Evolutionary conservation across 2,113 vertebrate genomes (phyloP).

Genomic region (Xerus inauris): DNA sequence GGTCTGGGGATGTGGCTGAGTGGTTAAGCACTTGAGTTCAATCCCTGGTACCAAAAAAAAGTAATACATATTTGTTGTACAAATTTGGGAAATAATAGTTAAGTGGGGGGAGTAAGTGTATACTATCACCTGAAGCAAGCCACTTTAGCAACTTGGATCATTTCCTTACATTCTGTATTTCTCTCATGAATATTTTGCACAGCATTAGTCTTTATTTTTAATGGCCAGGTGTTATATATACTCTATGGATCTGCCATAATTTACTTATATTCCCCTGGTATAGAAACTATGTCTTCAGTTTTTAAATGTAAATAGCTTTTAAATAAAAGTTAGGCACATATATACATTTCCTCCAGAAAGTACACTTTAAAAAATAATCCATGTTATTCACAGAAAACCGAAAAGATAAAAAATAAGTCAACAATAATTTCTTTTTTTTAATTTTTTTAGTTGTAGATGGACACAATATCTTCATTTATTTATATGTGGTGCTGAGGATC

Average conservation of each 20-base stretch:
- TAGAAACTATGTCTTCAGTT: constrained; percentile 36
- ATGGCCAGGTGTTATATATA: not conserved
- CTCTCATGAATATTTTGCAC: constrained; percentile 21
- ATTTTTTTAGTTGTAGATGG: too few relatives aligned
- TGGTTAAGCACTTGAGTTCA: not conserved
- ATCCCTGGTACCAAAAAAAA: not conserved
- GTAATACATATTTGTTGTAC: not conserved
- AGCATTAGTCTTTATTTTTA: constrained; percentile 40
- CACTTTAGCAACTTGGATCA: not conserved
- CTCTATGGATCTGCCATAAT: not conserved
- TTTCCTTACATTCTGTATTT: constrained; percentile 24
- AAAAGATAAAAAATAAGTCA: constrained; percentile 49
- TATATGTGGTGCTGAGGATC: too few relatives aligned
- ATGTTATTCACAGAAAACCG: constrained; percentile 45
- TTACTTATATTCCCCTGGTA: not conserved
- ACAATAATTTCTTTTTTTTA: not conserved
- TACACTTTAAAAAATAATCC: constrained; percentile 19
- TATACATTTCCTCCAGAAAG: constrained; percentile 43
- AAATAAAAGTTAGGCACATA: not conserved
- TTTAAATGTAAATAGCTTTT: constrained; percentile 41
- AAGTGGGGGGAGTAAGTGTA: not conserved
- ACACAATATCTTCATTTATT: too few relatives aligned
- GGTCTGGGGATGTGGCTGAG: too few relatives aligned
- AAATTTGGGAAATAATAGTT: constrained; percentile 30
- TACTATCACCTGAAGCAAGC: not conserved